Evolutionary conservation across 1,140 invertebrate species (phyloP).

Genomic region (Mycetomoellerius zeteki): DNA sequence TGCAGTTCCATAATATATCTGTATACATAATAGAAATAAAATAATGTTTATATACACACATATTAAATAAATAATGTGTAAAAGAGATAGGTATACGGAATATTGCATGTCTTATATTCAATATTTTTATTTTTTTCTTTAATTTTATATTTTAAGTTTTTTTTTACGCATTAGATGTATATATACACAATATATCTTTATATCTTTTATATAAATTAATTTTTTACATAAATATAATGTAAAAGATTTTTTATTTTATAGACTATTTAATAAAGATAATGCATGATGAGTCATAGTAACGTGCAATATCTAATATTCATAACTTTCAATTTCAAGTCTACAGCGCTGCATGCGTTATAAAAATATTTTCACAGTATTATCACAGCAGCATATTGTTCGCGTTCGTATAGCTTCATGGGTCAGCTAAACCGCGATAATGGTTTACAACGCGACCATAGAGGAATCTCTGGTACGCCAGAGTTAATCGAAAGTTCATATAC

Average conservation of each 20-base stretch:
- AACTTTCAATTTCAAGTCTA: constrained; percentile 34
- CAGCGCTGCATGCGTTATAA: background rate
- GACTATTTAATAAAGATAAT: background rate
- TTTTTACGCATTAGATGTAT: background rate
- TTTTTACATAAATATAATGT: too few species aligned
- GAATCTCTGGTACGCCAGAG: constrained; percentile 54
- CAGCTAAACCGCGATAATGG: constrained; percentile 24
- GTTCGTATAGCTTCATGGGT: constrained; percentile 23
- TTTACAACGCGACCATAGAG: background rate
- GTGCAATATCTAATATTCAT: constrained; percentile 24
- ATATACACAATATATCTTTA: background rate
- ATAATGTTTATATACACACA: background rate
- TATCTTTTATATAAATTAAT: background rate
- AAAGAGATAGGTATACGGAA: background rate
- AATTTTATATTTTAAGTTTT: background rate
- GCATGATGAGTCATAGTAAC: background rate
- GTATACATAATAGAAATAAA: background rate
- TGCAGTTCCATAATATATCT: background rate
- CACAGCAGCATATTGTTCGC: constrained; percentile 30
- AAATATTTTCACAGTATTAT: constrained; percentile 52
- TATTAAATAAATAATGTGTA: background rate
- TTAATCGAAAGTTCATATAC: constrained; percentile 66
- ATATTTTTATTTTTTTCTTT: background rate
- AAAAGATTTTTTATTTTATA: background rate
- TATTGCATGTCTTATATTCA: background rate